Evolutionary conservation across 1,140 invertebrate species (phyloP), one percentile per base, ranked within the genome.

Genomic region (Anastatus disparis): DNA sequence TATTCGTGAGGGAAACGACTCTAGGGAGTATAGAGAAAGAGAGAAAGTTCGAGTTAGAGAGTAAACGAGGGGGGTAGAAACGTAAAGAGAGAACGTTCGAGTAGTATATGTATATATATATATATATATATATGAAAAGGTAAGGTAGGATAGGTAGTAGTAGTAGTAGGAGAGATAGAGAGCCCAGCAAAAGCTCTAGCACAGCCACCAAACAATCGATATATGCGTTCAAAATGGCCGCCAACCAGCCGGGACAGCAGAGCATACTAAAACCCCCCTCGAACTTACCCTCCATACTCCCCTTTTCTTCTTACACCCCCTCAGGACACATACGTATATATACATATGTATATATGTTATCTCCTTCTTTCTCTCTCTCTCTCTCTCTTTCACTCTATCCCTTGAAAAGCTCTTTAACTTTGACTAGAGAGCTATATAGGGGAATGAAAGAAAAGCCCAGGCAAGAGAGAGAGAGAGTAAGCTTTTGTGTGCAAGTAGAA

Each of bases 161-260:
- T 31, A 26, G 8, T 2, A 20, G n/a, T 6, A 3, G 17, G 24
- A 10, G 72, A 59, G 63, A 59, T 66, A 64, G 65, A 68, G 72
- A 70, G 68, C 70, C 74, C 66, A 72, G 83, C 82, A 78, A 81
- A 83, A 84, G 81, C 80, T 80, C 84, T 80, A 80, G 80, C 83
- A 82, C 82, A 82, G 84, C 84, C 83, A 84, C 85, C 84, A 85
- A 86, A 86, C 85, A 86, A 85, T 86, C 84, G 85, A 86, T 86
- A 86, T 86, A 86, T 86, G 83, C 85, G 84, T 85, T 86, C 85
- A 86, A 86, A 86, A 86, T 86, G 85, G 85, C 85, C 82, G 85
- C 85, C 83, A n/a, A n/a, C n/a, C n/a, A n/a, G 82, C 82, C 84
- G 82, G 80, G 80, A 83, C 83, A 79, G 83, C 82, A 85, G n/a